A percentile compares a stretch with the other conserved stretches of the same genome.
These are phyloP conservation scores for Chironomus tepperi DNA, from an alignment of 1,140 invertebrate genomes.

Conservation along the genomic window DNA sequence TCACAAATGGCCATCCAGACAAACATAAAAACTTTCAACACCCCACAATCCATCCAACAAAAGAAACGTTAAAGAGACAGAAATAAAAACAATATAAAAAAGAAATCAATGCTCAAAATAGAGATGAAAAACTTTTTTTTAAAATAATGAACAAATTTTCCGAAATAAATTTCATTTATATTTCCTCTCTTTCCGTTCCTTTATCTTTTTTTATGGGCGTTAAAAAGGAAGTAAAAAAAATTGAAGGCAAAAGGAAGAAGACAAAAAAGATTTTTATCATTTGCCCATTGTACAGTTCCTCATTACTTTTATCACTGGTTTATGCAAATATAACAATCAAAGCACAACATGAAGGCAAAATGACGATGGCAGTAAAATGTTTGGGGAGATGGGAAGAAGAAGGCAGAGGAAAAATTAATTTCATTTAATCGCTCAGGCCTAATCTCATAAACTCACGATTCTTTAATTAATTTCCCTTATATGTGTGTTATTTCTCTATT, in stretches of 20 bases:
- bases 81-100: neutral
- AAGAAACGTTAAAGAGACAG: neutral
- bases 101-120: neutral
- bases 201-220: neutral
- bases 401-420: constrained; percentile 15
- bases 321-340: constrained; percentile 20
- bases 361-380: neutral
- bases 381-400: neutral
- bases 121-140: neutral
- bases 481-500: neutral
- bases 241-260: neutral
- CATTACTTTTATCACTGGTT: neutral
- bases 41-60: neutral
- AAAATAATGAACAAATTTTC: neutral
- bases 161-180: neutral
- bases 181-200: neutral
- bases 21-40: too few species aligned
- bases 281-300: neutral
- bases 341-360: neutral
- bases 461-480: constrained; percentile 14
- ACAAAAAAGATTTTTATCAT: neutral
- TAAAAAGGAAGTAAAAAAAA: neutral
- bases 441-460: constrained; percentile 19
- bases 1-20: too few species aligned
- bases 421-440: neutral